Evolutionary conservation across 2,797 vertebrate species (phyloP).

Genomic region (Mycteria americana): DNA sequence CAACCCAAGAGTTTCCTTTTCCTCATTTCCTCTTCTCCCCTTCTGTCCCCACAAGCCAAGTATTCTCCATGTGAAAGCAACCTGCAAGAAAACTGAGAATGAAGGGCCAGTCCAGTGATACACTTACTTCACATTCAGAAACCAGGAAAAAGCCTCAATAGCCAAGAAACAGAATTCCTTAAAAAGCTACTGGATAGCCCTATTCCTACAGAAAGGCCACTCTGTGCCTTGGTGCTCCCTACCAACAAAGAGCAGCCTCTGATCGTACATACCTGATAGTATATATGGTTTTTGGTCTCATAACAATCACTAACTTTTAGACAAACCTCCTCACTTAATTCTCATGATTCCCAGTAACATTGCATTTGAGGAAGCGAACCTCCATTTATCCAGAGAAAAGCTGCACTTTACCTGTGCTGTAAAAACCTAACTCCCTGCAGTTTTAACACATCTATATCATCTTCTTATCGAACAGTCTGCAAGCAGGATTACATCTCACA

Average conservation of each 20-base stretch:
- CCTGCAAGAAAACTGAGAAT: constrained; percentile 29
- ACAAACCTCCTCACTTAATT: neutral
- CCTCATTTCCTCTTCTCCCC: constrained; percentile 28
- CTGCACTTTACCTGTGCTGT: neutral
- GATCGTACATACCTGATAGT: neutral
- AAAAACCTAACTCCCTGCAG: neutral
- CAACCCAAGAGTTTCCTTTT: constrained; percentile 18
- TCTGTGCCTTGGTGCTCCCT: neutral
- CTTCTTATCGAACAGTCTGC: neutral
- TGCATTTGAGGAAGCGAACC: neutral
- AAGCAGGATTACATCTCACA: neutral
- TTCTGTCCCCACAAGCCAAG: constrained; percentile 8
- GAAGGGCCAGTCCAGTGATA: neutral
- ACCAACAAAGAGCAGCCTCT: neutral
- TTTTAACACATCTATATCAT: neutral
- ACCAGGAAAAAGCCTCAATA: neutral
- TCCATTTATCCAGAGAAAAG: neutral
- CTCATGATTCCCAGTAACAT: neutral
- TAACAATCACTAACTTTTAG: neutral
- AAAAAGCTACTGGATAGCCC: neutral
- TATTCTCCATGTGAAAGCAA: constrained; percentile 2
- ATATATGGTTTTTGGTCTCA: neutral
- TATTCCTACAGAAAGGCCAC: neutral
- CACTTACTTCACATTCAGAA: neutral
- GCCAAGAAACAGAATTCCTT: neutral